Conservation (phyloP, 2,113 vertebrate species). For the Chloropsis hardwickii region DNA sequence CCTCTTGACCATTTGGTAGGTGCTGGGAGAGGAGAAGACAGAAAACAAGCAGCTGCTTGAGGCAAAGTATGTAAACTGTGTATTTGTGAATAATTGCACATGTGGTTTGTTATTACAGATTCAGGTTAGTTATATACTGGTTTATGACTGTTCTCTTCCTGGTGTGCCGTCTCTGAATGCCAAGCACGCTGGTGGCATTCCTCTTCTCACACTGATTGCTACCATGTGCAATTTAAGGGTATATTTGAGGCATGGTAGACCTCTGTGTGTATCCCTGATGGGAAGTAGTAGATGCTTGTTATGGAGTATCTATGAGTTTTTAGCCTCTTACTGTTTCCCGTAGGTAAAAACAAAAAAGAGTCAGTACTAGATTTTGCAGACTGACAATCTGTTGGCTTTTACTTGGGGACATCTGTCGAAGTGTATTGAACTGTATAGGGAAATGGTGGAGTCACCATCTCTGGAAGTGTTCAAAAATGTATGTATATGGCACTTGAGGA, state of each 20-base stretch:
- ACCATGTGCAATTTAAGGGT: not conserved
- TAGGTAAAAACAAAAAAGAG: not conserved
- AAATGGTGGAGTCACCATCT: not conserved
- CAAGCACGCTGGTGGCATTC: not conserved
- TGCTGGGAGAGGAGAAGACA: not conserved
- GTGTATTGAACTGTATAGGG: not conserved
- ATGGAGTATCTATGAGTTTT: rapidly evolving
- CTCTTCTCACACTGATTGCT: not conserved
- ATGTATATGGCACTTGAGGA: not conserved
- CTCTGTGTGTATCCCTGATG: not conserved
- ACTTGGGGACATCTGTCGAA: not conserved
- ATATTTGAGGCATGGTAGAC: not conserved
- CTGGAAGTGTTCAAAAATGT: not conserved
- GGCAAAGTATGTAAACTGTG: not conserved
- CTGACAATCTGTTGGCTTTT: not conserved
- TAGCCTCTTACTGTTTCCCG: not conserved
- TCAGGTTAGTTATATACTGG: not conserved
- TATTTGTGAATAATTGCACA: not conserved
- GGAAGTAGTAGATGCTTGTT: not conserved
- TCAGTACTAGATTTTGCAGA: not conserved
- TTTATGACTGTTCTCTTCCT: not conserved
- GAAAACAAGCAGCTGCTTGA: not conserved
- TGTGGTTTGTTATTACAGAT: not conserved
- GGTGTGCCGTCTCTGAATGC: not conserved
- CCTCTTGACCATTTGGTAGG: not conserved